Evolutionary conservation across 2,888 invertebrate species (phyloP), one percentile per base, ranked within the genome.

Genomic region (Lagria hirta): DNA sequence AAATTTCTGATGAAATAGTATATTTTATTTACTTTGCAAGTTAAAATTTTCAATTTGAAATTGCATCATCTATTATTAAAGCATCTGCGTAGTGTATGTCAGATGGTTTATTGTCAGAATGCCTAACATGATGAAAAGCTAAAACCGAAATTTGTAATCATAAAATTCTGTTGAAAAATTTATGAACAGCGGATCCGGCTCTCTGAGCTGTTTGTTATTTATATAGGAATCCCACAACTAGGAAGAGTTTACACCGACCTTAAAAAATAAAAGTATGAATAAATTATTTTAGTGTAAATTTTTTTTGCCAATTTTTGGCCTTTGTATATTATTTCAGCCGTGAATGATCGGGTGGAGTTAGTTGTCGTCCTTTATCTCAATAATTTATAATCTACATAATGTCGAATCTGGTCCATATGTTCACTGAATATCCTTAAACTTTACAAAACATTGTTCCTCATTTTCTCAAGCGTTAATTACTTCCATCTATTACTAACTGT

Each of bases 241-340:
- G 21, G 28, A 28, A 37, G 28, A 22, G 28, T 28, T 28, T 37
- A 28, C 17, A 14, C 21, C 15, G 30, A 30, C 23, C 30, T 38
- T 20, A 29, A 38, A 29, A 30, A 6, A n/a, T 18, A 29, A 22
- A 12, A 11, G 20, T 7, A 26, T 16, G n/a, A 24, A 15, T 14
- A 27, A 37, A 21, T 37, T 37, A 27, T 37, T 37, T 28, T n/a
- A n/a, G n/a, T n/a, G n/a, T n/a, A n/a, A n/a, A n/a, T 38, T 14
- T 38, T n/a, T n/a, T 28, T 37, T 37, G n/a, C n/a, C n/a, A 8
- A 20, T 28, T 20, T 37, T 37, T 22, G 37, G 29, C 30, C 29
- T 38, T 38, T 38, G 26, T 30, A 38, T 29, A 8, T 28, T 28
- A 30, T 30, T 30, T n/a, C n/a, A n/a, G n/a, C n/a, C n/a, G 10